These are phyloP conservation scores for Sinodicranocentrus sp. DNA, from an alignment of 2,888 invertebrate species.

Conservation along the genomic window DNA sequence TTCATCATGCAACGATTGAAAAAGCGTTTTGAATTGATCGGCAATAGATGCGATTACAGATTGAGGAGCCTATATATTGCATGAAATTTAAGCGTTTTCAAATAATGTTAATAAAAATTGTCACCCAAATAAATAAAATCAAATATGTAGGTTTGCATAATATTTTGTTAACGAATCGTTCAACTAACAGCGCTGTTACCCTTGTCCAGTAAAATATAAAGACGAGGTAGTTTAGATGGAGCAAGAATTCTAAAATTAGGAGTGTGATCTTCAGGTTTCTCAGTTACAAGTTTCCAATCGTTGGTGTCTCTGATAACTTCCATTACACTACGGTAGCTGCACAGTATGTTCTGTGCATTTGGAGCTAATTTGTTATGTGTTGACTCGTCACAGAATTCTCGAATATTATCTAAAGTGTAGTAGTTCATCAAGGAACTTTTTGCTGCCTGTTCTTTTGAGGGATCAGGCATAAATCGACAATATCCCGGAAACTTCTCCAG, in stretches of 20 bases:
- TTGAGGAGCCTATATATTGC: conserved; percentile 4
- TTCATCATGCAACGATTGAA: not conserved
- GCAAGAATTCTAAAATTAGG: not conserved
- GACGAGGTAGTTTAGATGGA: not conserved
- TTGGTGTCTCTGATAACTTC: conserved; percentile 9
- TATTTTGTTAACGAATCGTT: too few relatives aligned
- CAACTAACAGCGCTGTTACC: not conserved
- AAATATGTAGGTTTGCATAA: not conserved
- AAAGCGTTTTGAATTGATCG: not conserved
- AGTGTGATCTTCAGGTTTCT: not conserved
- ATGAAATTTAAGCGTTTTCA: not conserved
- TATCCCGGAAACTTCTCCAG: not conserved
- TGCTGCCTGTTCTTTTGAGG: not conserved
- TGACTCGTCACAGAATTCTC: conserved; percentile 15
- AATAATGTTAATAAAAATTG: not conserved
- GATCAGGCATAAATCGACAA: conserved; percentile 5
- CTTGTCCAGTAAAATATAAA: conserved; percentile 18
- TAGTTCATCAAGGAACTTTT: conserved; percentile 32
- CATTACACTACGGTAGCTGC: conserved; percentile 15
- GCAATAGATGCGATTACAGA: not conserved
- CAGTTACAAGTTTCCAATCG: not conserved
- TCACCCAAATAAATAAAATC: too few relatives aligned
- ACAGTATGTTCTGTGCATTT: conserved; percentile 23
- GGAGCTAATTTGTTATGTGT: conserved; percentile 22
- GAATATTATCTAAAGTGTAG: conserved; percentile 12